Base-by-base conservation (phyloP, 2,888 invertebrate species). In the Ellobium chinense region DNA sequence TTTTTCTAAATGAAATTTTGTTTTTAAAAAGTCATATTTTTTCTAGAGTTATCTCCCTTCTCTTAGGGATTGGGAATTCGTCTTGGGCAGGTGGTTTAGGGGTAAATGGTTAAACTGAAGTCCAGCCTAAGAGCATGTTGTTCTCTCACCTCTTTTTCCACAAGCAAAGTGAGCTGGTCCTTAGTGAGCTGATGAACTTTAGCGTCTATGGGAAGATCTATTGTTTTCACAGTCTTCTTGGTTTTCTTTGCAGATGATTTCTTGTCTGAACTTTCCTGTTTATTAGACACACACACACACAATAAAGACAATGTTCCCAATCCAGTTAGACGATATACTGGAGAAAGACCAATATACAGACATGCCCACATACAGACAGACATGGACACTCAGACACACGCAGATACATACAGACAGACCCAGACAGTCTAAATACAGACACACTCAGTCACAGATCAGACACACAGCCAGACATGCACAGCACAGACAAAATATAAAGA, bases 201-300 rank as follows among this genome's bases (percentile, higher is more conserved):
- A n/a, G 95, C 94, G 78, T 97, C 96, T 83, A 99, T 95, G 0
- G 97, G 96, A 83, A 99, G 94, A 87, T 98, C 98, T 81, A 97
- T 94, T 37, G 95, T 95, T 93, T 97, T 97, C 31, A 96, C 95
- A 5, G 95, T 93, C 82, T 96, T 95, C 93, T 98, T 81, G 93
- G 93, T 82, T 94, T 78, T 82, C 82, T 78, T 81, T 3, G 77
- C 78, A 29, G 75, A 83, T 31, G 68, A 58, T 75, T 87, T 85
- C 34, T 85, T 85, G 34, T 86, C 89, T 85, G 84, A 85, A 1
- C 31, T 9, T n/a, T 80, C 70, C 62, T 69, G 62, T 24, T 29
- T 31, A 68, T 27, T n/a, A n/a, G n/a, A n/a, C n/a, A n/a, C n/a
- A n/a, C n/a, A n/a, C n/a, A n/a, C n/a, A n/a, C n/a, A n/a, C n/a